These are phyloP conservation scores for Dolichopus griseipennis DNA, from an alignment of 2,888 invertebrate genomes.

Conservation along the genomic window DNA sequence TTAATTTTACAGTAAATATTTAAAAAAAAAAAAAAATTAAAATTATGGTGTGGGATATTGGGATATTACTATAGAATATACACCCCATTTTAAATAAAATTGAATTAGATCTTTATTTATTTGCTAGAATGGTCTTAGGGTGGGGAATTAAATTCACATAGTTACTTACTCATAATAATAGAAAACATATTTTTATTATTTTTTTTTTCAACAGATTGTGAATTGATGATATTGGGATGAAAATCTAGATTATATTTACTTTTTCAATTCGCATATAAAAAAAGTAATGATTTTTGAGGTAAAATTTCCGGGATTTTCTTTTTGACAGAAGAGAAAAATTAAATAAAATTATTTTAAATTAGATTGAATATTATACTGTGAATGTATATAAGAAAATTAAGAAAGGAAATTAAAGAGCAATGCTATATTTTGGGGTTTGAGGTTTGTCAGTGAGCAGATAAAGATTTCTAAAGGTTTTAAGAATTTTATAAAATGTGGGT, in stretches of 20 bases:
- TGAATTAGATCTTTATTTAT: not conserved
- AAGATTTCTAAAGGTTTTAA: too few species aligned
- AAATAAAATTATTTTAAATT: too few species aligned
- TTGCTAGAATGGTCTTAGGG: not conserved
- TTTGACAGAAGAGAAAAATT: not conserved
- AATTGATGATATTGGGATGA: not conserved
- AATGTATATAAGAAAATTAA: too few species aligned
- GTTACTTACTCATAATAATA: not conserved
- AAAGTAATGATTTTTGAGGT: not conserved
- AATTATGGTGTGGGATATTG: too few species aligned
- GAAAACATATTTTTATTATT: not conserved
- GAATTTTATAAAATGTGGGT: too few species aligned
- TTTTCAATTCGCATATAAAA: not conserved
- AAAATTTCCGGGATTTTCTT: not conserved
- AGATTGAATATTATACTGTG: too few species aligned
- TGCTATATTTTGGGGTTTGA: too few species aligned
- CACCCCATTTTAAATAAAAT: not conserved
- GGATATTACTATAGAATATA: too few species aligned
- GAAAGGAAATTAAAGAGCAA: too few species aligned
- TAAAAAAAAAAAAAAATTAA: too few species aligned
- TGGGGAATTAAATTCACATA: not conserved
- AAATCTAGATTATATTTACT: not conserved
- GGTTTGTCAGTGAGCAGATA: too few species aligned
- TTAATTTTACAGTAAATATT: too few species aligned
- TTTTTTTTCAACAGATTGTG: not conserved